Evolutionary conservation across 2,113 vertebrate species (phyloP), one percentile per base, ranked within the genome.

Genomic region (Ciconia boyciana): DNA sequence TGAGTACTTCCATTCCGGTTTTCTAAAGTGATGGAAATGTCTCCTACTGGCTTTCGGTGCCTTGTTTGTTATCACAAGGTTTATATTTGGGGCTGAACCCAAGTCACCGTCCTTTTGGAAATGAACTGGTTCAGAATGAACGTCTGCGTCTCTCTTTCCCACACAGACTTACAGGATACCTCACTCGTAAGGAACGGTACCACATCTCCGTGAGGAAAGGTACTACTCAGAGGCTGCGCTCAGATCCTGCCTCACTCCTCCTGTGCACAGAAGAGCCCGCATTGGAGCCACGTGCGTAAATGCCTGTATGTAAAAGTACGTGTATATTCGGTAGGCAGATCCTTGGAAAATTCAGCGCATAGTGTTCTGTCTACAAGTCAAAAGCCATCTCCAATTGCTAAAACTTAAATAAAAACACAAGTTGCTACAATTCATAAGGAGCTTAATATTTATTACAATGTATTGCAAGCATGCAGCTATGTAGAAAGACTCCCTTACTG

Each of bases 381-480:
- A 97, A 96, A 93, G 91, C 92, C 95, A 95, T 77, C 93, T 90
- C 84, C 87, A 95, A 93, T 77, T 88, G 75, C 96, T 94, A 39
- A 91, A 97, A 91, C 39, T 39, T 39, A 39, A 95, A 95, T 79
- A 94, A 87, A 95, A 97, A 90, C 62, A 85, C 58, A 96, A 90
- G 90, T 94, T 95, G 84, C 84, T 95, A 83, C 87, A 90, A 95
- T 95, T 91, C 89, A 88, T 93, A 95, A 96, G 91, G 55, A 96
- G 78, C 87, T 93, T 95, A 95, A 96, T 97, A 93, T 93, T 95
- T 97, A 94, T 93, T 96, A 92, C 78, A 71, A 41, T 18, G 71
- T 80, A 93, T 28, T 91, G 82, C 82, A 96, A 95, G 75, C 43
- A n/a, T 21, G 78, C 60, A 83, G 94, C 87, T 78, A 87, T 43